Conservation (phyloP, 2,888 invertebrate genomes). For the Protodeltote pygarga region DNA sequence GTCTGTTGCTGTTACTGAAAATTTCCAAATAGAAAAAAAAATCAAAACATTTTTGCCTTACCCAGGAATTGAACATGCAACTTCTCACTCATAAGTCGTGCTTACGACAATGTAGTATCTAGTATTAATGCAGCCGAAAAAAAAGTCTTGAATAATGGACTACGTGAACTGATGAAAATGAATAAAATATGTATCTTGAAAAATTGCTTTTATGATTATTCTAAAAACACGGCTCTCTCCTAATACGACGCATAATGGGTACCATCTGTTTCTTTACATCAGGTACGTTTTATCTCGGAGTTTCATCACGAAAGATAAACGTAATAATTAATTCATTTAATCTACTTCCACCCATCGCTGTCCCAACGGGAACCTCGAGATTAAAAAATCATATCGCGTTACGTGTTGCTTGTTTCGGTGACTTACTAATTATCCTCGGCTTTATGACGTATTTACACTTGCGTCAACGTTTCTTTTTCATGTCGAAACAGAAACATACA, state of each 20-base stretch:
- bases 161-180: too few relatives aligned
- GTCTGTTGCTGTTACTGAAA: too few relatives aligned
- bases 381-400: slow-evolving; percentile 46
- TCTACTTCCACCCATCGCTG: slow-evolving; percentile 16
- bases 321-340: slow-evolving; percentile 46
- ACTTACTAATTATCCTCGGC: slow-evolving; percentile 33
- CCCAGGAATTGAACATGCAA: too few relatives aligned
- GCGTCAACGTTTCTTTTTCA: too few relatives aligned
- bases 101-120: too few relatives aligned
- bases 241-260: slow-evolving; percentile 21
- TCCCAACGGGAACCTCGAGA: slow-evolving; percentile 30
- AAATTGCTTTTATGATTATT: neutral
- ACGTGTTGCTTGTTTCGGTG: slow-evolving; percentile 29
- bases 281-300: slow-evolving; percentile 9
- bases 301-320: slow-evolving; percentile 37
- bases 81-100: too few relatives aligned
- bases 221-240: too few relatives aligned
- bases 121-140: too few relatives aligned
- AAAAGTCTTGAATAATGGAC: too few relatives aligned
- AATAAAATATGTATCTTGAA: slow-evolving; percentile 8
- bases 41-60: too few relatives aligned
- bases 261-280: slow-evolving; percentile 15
- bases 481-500: too few relatives aligned
- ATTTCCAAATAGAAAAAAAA: too few relatives aligned
- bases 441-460: slow-evolving; percentile 11